Conservation (phyloP, 2,888 invertebrate species). For the Rhopalosiphum nymphaeae region DNA sequence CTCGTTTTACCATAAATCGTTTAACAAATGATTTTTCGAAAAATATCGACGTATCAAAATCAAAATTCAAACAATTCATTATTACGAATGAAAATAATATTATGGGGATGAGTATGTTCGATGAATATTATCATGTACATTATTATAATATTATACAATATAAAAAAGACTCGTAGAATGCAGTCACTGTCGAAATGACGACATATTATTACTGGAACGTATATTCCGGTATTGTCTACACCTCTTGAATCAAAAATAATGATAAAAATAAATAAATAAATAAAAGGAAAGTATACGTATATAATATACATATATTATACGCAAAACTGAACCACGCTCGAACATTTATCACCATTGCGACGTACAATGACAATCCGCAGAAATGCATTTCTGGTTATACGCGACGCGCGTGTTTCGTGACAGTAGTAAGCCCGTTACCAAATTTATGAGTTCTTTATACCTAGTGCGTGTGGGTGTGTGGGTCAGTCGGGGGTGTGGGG, state of each 20-base stretch:
- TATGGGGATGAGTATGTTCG: no score
- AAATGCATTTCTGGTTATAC: constrained; percentile 14
- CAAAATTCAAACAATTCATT: no score
- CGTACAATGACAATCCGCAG: neutral
- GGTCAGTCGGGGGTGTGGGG: neutral
- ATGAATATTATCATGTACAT: neutral
- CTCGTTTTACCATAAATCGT: no score
- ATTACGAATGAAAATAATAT: no score
- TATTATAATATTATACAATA: neutral
- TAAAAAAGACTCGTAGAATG: neutral
- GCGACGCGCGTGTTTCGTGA: neutral
- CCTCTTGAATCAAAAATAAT: neutral
- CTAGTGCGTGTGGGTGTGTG: neutral
- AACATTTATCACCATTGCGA: constrained; percentile 36
- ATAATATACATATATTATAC: constrained; percentile 5
- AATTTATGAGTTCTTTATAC: constrained; percentile 53
- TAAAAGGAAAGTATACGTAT: neutral
- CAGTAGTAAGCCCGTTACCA: constrained; percentile 34
- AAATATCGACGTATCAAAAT: no score
- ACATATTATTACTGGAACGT: neutral
- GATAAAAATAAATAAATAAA: neutral
- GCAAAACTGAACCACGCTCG: neutral
- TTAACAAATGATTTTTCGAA: no score
- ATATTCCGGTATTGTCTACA: neutral
- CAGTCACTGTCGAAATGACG: neutral